Evolutionary conservation across 2,888 invertebrate genomes (phyloP).

Genomic region (Danaus chrysippus): DNA sequence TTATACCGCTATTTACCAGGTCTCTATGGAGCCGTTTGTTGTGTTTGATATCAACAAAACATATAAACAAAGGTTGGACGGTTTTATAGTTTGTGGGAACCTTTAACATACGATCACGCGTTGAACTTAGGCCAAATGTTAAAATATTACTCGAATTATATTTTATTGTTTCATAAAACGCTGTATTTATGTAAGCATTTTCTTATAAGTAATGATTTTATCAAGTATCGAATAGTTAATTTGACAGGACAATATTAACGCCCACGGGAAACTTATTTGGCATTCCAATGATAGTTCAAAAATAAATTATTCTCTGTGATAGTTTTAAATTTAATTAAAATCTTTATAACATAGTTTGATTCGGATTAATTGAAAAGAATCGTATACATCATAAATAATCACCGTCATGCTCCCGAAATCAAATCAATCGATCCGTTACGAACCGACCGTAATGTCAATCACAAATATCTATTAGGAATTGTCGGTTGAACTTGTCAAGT

Average conservation of each 20-base stretch:
- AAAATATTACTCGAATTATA: slow-evolving; percentile 5
- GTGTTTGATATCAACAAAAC: slow-evolving; percentile 36
- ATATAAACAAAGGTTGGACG: slow-evolving; percentile 33
- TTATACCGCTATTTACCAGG: slow-evolving; percentile 39
- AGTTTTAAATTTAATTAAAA: no score
- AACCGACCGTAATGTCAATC: slow-evolving; percentile 49
- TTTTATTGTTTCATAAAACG: not conserved
- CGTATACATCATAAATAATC: slow-evolving; percentile 43
- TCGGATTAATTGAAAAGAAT: slow-evolving; percentile 30
- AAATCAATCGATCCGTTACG: slow-evolving; percentile 41
- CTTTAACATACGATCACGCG: slow-evolving; percentile 14
- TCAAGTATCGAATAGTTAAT: no score
- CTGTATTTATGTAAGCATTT: not conserved
- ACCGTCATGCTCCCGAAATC: slow-evolving; percentile 49
- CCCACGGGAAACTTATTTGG: no score
- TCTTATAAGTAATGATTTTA: no score
- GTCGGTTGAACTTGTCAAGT: slow-evolving; percentile 41
- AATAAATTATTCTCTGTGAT: no score
- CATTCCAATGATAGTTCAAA: no score
- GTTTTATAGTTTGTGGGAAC: slow-evolving; percentile 15
- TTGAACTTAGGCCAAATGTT: slow-evolving; percentile 14
- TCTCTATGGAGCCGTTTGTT: slow-evolving; percentile 36
- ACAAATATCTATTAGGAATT: slow-evolving; percentile 51
- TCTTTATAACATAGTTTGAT: slow-evolving; percentile 4
- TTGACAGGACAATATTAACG: no score